Evolutionary conservation across 2,113 vertebrate species (phyloP), one percentile per base, ranked within the genome.

Genomic region (Ophiodon elongatus): DNA sequence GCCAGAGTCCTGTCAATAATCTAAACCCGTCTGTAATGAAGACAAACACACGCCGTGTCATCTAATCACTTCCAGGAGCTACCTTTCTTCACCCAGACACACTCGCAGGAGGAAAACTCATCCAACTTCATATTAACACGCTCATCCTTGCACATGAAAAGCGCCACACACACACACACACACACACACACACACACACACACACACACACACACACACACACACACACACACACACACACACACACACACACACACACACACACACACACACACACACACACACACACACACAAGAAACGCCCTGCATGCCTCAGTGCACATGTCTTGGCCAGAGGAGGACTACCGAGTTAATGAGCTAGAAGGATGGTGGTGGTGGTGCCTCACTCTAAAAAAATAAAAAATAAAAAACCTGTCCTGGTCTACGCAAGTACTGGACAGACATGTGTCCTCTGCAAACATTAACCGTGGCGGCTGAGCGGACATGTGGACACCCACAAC

Each of bases 401-500:
- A 35, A 35, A 35, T 4, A 35, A 37, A 56, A n/a, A 23, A 23
- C 45, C 73, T 4, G 3, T 37, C 52, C 68, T 8, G 31, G 29
- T 76, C 78, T 6, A 50, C 43, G 15, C 45, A 1, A 25, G 35
- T 1, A 41, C 10, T 19, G 29, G 10, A 23, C 33, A 60, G 63
- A 57, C 33, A 17, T 23, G 19, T 62, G 84, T 71, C 84, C 71
- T 83, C 67, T 72, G 71, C 64, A 68, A 21, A 56, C 13, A 33
- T 52, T 15, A 4, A 43, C 35, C 31, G 6, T 17, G 19, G 73
- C 43, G 39, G 57, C 67, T 56, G 67, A 65, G 31, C 65, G 41
- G 70, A 31, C 23, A 25, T 85, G 85, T 90, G 90, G 88, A 90
- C 76, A 91, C 73, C 77, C 31, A 72, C 60, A 91, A 89, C 88